A percentile compares a stretch with the other conserved stretches of the same genome.
Evolutionary conservation across 2,797 vertebrate species (phyloP).

Genomic region (Lacerta agilis): DNA sequence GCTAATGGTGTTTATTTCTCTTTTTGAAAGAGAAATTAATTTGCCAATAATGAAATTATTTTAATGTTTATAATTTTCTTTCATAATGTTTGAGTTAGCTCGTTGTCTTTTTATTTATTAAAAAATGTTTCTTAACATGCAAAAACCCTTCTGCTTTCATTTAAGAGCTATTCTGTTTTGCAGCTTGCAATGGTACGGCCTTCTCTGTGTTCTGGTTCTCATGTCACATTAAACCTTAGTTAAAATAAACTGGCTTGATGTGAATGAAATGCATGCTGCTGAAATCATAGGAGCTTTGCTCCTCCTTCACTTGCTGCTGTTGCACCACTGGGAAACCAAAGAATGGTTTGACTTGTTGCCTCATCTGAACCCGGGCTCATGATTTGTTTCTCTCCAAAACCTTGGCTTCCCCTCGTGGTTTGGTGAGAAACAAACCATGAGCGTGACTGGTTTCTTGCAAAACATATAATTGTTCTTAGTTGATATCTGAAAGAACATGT

Average conservation of each 20-base stretch:
- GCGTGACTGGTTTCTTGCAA: neutral
- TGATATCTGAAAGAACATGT: neutral
- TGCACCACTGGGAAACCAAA: too few relatives aligned
- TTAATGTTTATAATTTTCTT: neutral
- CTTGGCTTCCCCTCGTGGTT: too few relatives aligned
- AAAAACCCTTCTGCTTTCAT: neutral
- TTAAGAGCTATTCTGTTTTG: neutral
- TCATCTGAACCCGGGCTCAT: too few relatives aligned
- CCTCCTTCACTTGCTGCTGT: too few relatives aligned
- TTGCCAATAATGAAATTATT: slow-evolving; percentile 2
- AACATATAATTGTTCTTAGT: neutral
- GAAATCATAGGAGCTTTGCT: too few relatives aligned
- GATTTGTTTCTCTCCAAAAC: too few relatives aligned
- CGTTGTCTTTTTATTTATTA: neutral
- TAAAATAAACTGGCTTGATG: too few relatives aligned
- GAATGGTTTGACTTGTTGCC: too few relatives aligned
- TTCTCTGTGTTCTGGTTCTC: too few relatives aligned
- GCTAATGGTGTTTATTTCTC: slow-evolving; percentile 8
- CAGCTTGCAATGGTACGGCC: neutral
- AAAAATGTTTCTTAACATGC: neutral
- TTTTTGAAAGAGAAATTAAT: neutral
- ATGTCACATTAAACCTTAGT: too few relatives aligned
- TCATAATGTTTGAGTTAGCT: neutral
- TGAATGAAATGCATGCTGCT: too few relatives aligned
- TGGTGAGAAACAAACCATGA: neutral